Conservation (phyloP, 2,888 invertebrate genomes). For the Platypus cylindrus region DNA sequence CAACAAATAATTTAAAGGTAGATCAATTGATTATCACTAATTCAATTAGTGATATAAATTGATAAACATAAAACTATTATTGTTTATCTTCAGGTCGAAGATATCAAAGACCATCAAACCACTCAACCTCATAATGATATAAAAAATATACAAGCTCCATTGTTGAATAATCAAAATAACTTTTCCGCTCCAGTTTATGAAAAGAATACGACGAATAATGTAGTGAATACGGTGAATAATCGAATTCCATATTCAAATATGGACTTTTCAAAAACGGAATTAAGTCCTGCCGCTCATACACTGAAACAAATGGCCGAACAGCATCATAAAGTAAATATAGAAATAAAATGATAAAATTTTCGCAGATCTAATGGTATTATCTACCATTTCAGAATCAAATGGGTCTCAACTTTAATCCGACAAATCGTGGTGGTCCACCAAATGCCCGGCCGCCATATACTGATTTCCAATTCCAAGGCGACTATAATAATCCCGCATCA, state of each 20-base stretch:
- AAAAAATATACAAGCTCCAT: slow-evolving; percentile 27
- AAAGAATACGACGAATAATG: slow-evolving; percentile 20
- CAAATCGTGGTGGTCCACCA: slow-evolving; percentile 29
- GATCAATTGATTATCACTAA: background rate
- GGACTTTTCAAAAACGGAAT: slow-evolving; percentile 42
- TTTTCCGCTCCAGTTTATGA: slow-evolving; percentile 32
- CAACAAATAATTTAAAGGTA: slow-evolving; percentile 6
- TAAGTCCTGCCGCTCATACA: slow-evolving; percentile 88
- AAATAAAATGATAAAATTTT: no score
- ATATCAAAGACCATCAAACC: slow-evolving; percentile 9
- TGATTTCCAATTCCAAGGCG: slow-evolving; percentile 46
- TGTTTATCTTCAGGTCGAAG: slow-evolving; percentile 14
- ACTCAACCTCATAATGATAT: slow-evolving; percentile 12
- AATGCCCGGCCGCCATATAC: slow-evolving; percentile 45
- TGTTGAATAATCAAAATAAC: slow-evolving; percentile 25
- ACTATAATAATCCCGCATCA: slow-evolving; percentile 39
- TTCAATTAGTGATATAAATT: background rate
- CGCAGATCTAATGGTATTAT: no score
- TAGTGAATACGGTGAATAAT: slow-evolving; percentile 16
- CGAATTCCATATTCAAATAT: slow-evolving; percentile 30
- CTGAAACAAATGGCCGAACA: slow-evolving; percentile 95
- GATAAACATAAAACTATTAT: slow-evolving; percentile 1
- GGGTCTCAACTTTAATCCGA: slow-evolving; percentile 44
- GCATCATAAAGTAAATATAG: slow-evolving; percentile 54
- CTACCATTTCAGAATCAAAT: slow-evolving; percentile 44